Conservation (phyloP, 2,113 vertebrate genomes). For the Tupaia tana region DNA sequence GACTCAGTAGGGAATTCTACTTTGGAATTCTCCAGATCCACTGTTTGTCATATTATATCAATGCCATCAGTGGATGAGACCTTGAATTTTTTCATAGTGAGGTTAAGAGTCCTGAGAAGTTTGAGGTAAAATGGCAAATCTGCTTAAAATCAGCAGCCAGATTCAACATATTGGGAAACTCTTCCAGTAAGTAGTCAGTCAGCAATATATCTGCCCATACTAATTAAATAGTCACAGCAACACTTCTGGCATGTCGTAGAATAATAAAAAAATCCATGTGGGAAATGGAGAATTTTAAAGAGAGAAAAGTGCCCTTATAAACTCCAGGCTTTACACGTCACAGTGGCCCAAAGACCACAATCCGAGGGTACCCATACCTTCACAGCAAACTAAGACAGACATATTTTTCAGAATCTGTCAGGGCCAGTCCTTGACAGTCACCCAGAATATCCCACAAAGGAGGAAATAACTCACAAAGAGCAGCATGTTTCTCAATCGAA, state of each 20-base stretch:
- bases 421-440: constrained; percentile 78
- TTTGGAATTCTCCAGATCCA: background rate
- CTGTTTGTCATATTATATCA: background rate
- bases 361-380: constrained; percentile 51
- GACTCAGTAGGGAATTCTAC: background rate
- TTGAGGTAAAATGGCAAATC: constrained; percentile 9
- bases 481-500: constrained; percentile 84
- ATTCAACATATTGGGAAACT: background rate
- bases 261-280: constrained; percentile 67
- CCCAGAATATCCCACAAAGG: constrained; percentile 79
- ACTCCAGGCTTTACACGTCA: constrained; percentile 74
- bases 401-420: constrained; percentile 83
- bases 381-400: constrained; percentile 70
- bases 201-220: background rate
- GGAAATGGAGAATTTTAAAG: constrained; percentile 71
- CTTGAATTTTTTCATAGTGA: background rate
- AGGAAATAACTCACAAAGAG: constrained; percentile 81
- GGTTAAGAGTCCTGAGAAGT: constrained; percentile 4
- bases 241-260: constrained; percentile 65
- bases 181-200: constrained; percentile 72
- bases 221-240: constrained; percentile 62
- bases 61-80: background rate
- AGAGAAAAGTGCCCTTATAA: constrained; percentile 74
- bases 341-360: constrained; percentile 62
- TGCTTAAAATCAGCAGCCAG: constrained; percentile 50